Percentiles rank a stretch among this genome's conserved stretches.
Conservation (phyloP, 2,113 vertebrate species). For the Varanus komodoensis region DNA sequence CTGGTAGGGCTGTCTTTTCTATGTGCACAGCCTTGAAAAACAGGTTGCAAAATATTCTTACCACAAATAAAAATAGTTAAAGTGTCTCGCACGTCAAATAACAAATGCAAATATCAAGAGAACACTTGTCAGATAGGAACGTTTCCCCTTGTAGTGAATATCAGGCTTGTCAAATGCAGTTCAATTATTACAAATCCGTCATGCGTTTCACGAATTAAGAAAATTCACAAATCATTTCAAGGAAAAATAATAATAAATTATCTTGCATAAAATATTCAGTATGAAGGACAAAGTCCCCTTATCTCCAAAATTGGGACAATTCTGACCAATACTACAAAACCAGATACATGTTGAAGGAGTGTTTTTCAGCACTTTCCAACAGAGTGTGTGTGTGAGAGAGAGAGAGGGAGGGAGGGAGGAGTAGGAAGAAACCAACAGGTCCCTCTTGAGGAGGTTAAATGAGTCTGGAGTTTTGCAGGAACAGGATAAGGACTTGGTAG, state of each 20-base stretch:
- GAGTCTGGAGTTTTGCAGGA: constrained; percentile 93
- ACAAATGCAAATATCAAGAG: constrained; percentile 39
- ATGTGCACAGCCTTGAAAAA: background rate
- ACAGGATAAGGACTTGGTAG: constrained; percentile 95
- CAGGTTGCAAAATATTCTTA: constrained; percentile 23
- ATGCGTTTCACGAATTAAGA: constrained; percentile 54
- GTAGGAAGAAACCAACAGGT: too few relatives aligned
- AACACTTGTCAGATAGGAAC: constrained; percentile 46
- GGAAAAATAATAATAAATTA: constrained; percentile 81
- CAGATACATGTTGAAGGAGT: constrained; percentile 49
- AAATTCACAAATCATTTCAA: constrained; percentile 74
- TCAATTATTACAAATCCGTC: constrained; percentile 59
- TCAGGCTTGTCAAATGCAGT: constrained; percentile 71
- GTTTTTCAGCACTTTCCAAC: constrained; percentile 43
- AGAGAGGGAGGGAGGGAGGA: background rate
- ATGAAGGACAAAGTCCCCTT: constrained; percentile 58
- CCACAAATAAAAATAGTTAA: background rate
- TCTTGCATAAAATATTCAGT: constrained; percentile 79
- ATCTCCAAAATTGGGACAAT: constrained; percentile 46
- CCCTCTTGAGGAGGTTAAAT: constrained; percentile 77
- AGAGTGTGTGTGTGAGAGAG: constrained; percentile 25
- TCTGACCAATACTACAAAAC: constrained; percentile 18
- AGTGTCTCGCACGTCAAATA: constrained; percentile 44
- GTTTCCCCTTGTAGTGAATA: constrained; percentile 70
- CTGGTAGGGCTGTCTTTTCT: background rate